These are phyloP conservation scores for Urocitellus parryii DNA, from an alignment of 2,113 vertebrate species.

Conservation along the genomic window DNA sequence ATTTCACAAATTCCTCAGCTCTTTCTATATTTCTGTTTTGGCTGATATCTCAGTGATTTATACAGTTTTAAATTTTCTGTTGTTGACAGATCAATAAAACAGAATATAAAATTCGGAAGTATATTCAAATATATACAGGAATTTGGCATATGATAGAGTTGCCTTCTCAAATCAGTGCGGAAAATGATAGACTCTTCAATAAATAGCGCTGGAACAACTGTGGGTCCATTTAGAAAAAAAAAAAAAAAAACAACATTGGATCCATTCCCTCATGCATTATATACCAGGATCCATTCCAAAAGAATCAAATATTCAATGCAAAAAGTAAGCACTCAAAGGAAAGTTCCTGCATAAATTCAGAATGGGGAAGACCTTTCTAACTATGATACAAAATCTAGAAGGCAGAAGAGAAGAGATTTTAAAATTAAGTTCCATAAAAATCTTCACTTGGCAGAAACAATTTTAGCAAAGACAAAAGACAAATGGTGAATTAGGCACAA, in stretches of 20 bases:
- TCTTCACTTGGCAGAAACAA: conserved; percentile 21
- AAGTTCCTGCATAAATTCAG: conserved; percentile 27
- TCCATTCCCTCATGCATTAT: neutral
- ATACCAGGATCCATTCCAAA: conserved; percentile 30
- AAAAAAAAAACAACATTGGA: neutral
- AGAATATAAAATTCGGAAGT: neutral
- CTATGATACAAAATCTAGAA: conserved; percentile 16
- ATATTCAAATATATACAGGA: neutral
- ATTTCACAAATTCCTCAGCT: neutral
- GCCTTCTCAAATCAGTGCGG: neutral
- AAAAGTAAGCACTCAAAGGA: neutral
- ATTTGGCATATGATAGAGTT: neutral
- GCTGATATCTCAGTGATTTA: neutral
- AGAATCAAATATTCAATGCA: neutral
- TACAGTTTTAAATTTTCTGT: neutral
- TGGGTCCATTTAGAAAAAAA: neutral
- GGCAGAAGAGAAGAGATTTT: neutral
- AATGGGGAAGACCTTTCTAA: conserved; percentile 19
- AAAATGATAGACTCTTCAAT: conserved; percentile 25
- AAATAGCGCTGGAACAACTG: neutral
- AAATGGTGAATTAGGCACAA: neutral
- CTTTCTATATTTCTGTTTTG: neutral
- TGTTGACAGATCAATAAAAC: conserved; percentile 11
- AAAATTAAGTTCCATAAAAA: conserved; percentile 43
- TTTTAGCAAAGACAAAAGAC: conserved; percentile 25